These are phyloP conservation scores for Dendrolimus houi DNA, from an alignment of 2,888 invertebrate genomes.

Conservation along the genomic window DNA sequence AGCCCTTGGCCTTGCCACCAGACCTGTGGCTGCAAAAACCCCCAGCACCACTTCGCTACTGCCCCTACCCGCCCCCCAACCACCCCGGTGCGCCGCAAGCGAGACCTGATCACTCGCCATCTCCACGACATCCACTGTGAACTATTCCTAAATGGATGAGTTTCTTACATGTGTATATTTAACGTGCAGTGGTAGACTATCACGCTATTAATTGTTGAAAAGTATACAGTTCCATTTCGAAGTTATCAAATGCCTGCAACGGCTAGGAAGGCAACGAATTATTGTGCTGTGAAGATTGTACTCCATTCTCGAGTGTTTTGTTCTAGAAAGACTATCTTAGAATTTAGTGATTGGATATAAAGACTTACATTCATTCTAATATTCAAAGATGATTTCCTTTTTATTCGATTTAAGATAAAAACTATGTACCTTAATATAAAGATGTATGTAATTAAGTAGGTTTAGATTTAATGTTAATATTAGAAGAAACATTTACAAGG, in stretches of 20 bases:
- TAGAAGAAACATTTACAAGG: conserved; percentile 48
- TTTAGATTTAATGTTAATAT: conserved; percentile 26
- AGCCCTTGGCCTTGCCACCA: conserved; percentile 89
- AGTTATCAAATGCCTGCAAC: too few relatives aligned
- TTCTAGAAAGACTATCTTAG: conserved; percentile 2
- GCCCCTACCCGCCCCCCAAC: conserved; percentile 77
- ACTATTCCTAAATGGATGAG: conserved; percentile 6
- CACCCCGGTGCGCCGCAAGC: conserved; percentile 32
- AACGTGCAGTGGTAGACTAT: too few relatives aligned
- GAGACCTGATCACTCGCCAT: conserved; percentile 48
- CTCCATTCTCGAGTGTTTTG: not conserved
- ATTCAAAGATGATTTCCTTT: not conserved
- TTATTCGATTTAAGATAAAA: conserved; percentile 15
- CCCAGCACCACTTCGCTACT: conserved; percentile 73
- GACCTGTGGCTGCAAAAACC: conserved; percentile 96
- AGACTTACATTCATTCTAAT: not conserved
- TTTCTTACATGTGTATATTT: too few relatives aligned
- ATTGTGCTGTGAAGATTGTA: conserved; percentile 5
- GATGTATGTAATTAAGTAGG: conserved; percentile 33
- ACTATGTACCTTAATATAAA: conserved; percentile 12
- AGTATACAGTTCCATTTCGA: too few relatives aligned
- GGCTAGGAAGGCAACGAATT: too few relatives aligned
- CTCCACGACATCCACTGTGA: conserved; percentile 63
- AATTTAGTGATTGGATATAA: not conserved
- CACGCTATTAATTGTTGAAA: too few relatives aligned